A percentile compares a stretch with the other conserved stretches of the same genome.
Evolutionary conservation across 2,888 invertebrate genomes (phyloP).

Genomic region (Tholera decimalis): DNA sequence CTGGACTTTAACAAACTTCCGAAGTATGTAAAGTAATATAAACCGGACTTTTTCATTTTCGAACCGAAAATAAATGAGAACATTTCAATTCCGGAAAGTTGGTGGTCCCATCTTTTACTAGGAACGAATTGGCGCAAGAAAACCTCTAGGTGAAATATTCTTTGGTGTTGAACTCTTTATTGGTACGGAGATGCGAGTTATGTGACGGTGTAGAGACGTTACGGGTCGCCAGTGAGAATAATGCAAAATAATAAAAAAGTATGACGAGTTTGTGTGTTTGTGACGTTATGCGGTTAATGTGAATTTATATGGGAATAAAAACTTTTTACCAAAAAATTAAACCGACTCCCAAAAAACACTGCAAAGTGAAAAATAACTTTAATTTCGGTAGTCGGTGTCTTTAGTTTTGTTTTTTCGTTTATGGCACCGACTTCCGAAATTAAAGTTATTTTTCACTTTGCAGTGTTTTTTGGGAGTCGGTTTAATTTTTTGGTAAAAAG

Average conservation of each 20-base stretch:
- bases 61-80: conserved; percentile 28
- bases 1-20: conserved; percentile 21
- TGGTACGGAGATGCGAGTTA: conserved; percentile 44
- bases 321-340: too few relatives aligned
- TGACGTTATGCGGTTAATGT: conserved; percentile 17
- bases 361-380: too few relatives aligned
- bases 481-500: too few relatives aligned
- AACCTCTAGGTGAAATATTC: conserved; percentile 58
- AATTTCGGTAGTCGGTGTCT: too few relatives aligned
- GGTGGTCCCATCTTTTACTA: conserved; percentile 32
- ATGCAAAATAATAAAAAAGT: conserved; percentile 34
- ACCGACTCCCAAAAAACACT: too few relatives aligned
- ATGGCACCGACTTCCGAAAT: too few relatives aligned
- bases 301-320: conserved; percentile 21
- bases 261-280: conserved; percentile 7
- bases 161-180: conserved; percentile 56
- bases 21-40: conserved; percentile 5
- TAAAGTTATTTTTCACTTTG: too few relatives aligned
- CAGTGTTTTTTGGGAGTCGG: too few relatives aligned
- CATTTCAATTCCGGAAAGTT: conserved; percentile 31
- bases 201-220: conserved; percentile 37
- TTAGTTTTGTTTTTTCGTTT: too few relatives aligned
- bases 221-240: conserved; percentile 14
- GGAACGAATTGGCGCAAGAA: conserved; percentile 49
- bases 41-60: neutral